Percentiles rank a stretch among this genome's conserved stretches.
phyloP scores from a whole-genome alignment of 2,113 vertebrate species.

The Drymodes brunneopygia region DNA sequence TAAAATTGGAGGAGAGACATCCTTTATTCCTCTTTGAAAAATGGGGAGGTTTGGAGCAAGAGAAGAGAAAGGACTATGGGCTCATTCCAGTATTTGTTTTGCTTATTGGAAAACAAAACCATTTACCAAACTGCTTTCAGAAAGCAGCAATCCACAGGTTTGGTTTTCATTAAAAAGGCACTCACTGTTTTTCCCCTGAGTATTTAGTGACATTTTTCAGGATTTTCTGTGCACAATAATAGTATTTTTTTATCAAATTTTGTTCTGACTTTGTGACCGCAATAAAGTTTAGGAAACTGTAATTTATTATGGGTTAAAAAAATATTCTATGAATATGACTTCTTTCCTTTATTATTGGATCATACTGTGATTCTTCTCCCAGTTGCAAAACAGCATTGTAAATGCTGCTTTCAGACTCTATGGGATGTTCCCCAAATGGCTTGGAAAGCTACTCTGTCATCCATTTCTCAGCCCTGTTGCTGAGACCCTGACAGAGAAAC shows the following conservation, averaged over 20 bases:
- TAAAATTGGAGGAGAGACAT: neutral
- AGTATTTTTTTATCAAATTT: neutral
- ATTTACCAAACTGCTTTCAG: conserved; percentile 19
- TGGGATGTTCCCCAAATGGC: neutral
- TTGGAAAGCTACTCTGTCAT: neutral
- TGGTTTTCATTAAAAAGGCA: conserved; percentile 26
- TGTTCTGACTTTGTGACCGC: neutral
- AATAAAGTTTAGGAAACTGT: conserved; percentile 32
- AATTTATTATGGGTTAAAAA: conserved; percentile 38
- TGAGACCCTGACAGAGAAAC: neutral
- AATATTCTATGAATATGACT: neutral
- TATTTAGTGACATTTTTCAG: conserved; percentile 26
- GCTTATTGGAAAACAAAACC: conserved; percentile 26
- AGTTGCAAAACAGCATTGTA: neutral
- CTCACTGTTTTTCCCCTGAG: neutral
- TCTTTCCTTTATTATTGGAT: conserved; percentile 25
- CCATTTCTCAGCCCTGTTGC: neutral
- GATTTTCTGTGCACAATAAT: neutral
- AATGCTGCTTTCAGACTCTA: neutral
- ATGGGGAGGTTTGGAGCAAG: neutral
- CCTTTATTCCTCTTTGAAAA: neutral
- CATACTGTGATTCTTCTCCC: neutral
- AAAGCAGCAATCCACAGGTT: neutral
- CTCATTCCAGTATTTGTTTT: conserved; percentile 36
- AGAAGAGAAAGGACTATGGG: neutral